These are phyloP conservation scores for Neomicropteryx cornuta DNA, from an alignment of 1,140 invertebrate species.

Conservation along the genomic window DNA sequence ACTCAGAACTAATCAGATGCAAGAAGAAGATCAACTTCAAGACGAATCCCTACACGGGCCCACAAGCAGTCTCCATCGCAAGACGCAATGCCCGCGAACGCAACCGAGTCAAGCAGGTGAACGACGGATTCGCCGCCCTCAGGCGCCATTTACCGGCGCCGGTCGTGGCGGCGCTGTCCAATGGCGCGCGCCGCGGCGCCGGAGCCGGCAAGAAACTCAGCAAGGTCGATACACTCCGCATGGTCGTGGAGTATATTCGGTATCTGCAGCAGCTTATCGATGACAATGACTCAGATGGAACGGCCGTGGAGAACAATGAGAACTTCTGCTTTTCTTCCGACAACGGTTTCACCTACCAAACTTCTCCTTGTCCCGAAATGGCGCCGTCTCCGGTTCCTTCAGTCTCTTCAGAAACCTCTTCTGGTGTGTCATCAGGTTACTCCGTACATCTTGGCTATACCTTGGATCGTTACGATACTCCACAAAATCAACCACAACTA, in stretches of 20 bases:
- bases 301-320: slow-evolving; percentile 15
- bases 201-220: slow-evolving; percentile 78
- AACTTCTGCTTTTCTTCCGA: slow-evolving; percentile 17
- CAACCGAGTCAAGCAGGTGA: slow-evolving; percentile 92
- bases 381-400: slow-evolving; percentile 62
- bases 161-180: slow-evolving; percentile 59
- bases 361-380: slow-evolving; percentile 51
- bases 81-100: slow-evolving; percentile 86
- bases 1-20: slow-evolving; percentile 40
- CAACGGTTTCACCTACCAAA: slow-evolving; percentile 25
- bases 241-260: slow-evolving; percentile 92
- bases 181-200: slow-evolving; percentile 52
- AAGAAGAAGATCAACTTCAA: slow-evolving; percentile 63
- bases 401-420: slow-evolving; percentile 57
- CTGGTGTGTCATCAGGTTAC: slow-evolving; percentile 17
- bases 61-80: slow-evolving; percentile 74
- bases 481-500: slow-evolving; percentile 45
- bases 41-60: slow-evolving; percentile 46
- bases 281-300: slow-evolving; percentile 42
- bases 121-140: slow-evolving; percentile 83
- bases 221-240: slow-evolving; percentile 89
- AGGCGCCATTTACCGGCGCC: slow-evolving; percentile 75
- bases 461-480: slow-evolving; percentile 37
- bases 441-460: slow-evolving; percentile 28
- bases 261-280: slow-evolving; percentile 76